Evolutionary conservation across 30 jellyfish, hydroid and myxozoan species (phyloP).

Genomic region (Hydractinia symbiolongicarpus): DNA sequence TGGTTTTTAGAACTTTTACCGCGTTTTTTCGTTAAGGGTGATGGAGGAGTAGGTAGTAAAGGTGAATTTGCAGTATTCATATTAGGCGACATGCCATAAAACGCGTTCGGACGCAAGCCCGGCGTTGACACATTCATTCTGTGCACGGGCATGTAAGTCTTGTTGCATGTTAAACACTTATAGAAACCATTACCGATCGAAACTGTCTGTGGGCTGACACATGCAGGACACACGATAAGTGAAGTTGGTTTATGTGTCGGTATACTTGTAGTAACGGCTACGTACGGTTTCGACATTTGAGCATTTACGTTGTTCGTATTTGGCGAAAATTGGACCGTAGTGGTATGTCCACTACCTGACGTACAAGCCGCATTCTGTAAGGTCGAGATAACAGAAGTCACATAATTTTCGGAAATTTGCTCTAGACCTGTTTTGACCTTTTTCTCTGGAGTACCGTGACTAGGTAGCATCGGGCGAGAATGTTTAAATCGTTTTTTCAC

Average conservation of each 20-base stretch:
- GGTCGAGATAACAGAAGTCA: background rate
- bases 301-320: too few relatives aligned
- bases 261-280: too few relatives aligned
- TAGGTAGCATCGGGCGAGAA: slow-evolving; percentile 10
- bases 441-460: background rate
- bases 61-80: background rate
- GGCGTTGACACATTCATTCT: background rate
- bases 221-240: background rate
- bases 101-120: background rate
- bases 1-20: background rate
- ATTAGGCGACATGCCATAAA: slow-evolving; percentile 8
- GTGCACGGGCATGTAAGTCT: slow-evolving; percentile 13
- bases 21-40: background rate
- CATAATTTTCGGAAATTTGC: background rate
- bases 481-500: slow-evolving; percentile 24
- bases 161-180: slow-evolving; percentile 18
- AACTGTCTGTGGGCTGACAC: background rate
- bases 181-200: background rate
- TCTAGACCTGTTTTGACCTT: background rate
- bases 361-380: background rate
- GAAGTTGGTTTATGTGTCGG: background rate
- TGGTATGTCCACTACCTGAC: background rate
- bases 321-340: background rate
- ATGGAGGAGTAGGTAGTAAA: background rate
- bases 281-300: too few relatives aligned